Conservation (phyloP, 2,113 vertebrate genomes). For the Leucoraja erinaceus region DNA sequence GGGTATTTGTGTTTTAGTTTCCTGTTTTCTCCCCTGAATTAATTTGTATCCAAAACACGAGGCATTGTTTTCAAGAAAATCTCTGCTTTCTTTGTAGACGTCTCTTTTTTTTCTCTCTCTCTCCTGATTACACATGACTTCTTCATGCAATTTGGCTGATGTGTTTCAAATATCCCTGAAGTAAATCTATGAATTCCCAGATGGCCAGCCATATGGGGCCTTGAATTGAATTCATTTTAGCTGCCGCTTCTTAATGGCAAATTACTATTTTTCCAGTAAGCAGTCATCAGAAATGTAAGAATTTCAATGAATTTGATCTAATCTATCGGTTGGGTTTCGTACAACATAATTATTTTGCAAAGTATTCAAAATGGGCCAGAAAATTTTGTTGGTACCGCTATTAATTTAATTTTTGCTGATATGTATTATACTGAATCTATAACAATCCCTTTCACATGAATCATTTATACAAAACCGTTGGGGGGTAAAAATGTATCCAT, state of each 20-base stretch:
- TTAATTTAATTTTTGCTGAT: constrained; percentile 4
- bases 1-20: not conserved
- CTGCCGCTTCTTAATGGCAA: not conserved
- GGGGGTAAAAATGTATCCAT: not conserved
- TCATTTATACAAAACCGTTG: constrained; percentile 1
- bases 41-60: not conserved
- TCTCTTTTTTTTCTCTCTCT: not conserved
- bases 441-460: constrained; percentile 1
- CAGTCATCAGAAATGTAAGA: not conserved
- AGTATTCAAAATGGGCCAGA: not conserved
- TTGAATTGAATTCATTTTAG: not conserved
- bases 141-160: not conserved
- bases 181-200: constrained; percentile 37
- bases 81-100: not conserved
- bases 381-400: not conserved
- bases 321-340: not conserved
- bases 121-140: not conserved
- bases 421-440: not conserved
- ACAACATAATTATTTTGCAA: not conserved
- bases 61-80: not conserved
- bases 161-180: constrained; percentile 21
- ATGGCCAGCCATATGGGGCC: constrained; percentile 40
- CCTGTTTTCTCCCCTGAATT: not conserved
- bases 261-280: constrained; percentile 20
- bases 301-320: not conserved